Conservation (phyloP, 2,113 vertebrate genomes). For the Corythornis madagascariensis region DNA sequence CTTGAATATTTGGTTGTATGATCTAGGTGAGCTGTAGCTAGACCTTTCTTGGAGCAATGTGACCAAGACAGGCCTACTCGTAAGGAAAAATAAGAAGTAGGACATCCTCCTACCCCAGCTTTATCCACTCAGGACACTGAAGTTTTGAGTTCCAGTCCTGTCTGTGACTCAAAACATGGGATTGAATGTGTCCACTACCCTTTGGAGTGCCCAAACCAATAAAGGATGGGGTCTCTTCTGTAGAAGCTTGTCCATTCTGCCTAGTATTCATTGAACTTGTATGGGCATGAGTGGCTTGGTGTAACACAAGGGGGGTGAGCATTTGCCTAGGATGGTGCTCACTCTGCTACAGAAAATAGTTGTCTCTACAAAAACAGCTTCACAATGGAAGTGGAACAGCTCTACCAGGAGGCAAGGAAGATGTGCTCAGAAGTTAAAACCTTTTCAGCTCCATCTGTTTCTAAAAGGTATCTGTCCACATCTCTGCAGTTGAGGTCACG, state of each 20-base stretch:
- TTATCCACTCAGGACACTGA: background rate
- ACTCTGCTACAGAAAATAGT: background rate
- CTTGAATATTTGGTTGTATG: background rate
- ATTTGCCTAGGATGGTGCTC: background rate
- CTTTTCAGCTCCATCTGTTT: background rate
- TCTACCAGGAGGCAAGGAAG: background rate
- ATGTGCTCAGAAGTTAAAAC: background rate
- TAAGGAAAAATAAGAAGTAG: background rate
- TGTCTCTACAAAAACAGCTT: background rate
- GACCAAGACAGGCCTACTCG: background rate
- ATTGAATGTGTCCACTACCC: background rate
- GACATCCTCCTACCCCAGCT: background rate
- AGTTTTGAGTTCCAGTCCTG: background rate
- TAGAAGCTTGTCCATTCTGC: background rate
- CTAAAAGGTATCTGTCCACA: background rate
- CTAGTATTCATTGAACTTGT: background rate
- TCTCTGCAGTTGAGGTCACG: background rate
- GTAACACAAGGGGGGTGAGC: background rate
- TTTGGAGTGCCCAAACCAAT: background rate
- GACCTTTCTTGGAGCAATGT: rapidly evolving
- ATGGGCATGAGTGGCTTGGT: background rate
- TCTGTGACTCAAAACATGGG: background rate
- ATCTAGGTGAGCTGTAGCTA: background rate
- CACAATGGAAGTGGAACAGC: background rate
- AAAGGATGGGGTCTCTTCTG: background rate